phyloP scores from a whole-genome alignment of 2,113 vertebrate genomes.

The Tychaedon coryphoeus region DNA sequence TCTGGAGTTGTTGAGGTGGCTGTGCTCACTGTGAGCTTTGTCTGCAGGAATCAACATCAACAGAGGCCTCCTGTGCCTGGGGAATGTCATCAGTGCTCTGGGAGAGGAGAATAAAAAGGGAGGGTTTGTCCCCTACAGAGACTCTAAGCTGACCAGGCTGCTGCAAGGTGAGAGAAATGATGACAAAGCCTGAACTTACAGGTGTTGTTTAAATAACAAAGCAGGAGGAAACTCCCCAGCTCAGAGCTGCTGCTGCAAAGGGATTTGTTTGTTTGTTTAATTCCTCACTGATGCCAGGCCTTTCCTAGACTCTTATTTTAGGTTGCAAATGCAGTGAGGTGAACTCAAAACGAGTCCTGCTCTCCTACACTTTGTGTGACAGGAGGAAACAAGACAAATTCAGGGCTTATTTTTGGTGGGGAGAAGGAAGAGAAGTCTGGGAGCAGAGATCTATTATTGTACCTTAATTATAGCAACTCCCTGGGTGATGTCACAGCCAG shows the following conservation, averaged over 20 bases:
- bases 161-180: conserved; percentile 83
- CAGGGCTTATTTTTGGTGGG: background rate
- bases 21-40: background rate
- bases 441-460: background rate
- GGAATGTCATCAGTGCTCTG: conserved; percentile 97
- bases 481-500: background rate
- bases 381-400: background rate
- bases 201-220: background rate
- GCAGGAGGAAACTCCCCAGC: background rate
- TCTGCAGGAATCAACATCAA: conserved; percentile 94
- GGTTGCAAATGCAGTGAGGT: background rate
- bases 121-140: conserved; percentile 93
- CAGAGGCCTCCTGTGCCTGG: conserved; percentile 89
- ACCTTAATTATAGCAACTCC: background rate
- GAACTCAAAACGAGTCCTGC: background rate
- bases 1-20: background rate
- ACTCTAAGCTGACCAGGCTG: conserved; percentile 93
- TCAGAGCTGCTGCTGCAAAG: background rate
- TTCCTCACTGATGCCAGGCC: background rate
- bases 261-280: background rate
- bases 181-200: background rate
- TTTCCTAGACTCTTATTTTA: background rate
- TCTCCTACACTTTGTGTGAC: background rate
- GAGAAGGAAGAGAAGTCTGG: background rate
- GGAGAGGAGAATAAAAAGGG: conserved; percentile 92